phyloP scores from a whole-genome alignment of 2,113 vertebrate species.

The Zonotrichia leucophrys region DNA sequence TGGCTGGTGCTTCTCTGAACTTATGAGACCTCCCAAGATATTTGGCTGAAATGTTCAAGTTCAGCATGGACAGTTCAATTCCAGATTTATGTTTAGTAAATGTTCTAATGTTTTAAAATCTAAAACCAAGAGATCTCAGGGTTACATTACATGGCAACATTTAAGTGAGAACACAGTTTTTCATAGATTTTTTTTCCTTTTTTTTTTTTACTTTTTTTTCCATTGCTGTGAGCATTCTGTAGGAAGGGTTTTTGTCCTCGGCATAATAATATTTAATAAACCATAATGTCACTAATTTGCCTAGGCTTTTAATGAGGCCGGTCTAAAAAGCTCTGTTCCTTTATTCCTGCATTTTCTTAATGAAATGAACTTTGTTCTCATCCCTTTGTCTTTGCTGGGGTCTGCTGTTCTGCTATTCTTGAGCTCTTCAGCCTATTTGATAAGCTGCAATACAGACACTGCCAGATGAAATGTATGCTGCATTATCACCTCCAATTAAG shows the following conservation, averaged over 20 bases:
- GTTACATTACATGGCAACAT: not conserved
- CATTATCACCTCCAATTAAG: slow-evolving; percentile 14
- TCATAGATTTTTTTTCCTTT: not conserved
- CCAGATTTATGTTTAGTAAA: not conserved
- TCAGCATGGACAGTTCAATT: not conserved
- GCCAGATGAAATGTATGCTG: not conserved
- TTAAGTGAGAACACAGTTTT: not conserved
- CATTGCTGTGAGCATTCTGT: not conserved
- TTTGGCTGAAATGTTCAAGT: not conserved
- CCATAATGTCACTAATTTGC: slow-evolving; percentile 25
- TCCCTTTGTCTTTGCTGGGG: not conserved
- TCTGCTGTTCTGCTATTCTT: not conserved
- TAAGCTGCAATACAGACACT: not conserved
- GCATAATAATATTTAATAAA: slow-evolving; percentile 26
- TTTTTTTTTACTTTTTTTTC: not conserved
- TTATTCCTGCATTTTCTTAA: not conserved
- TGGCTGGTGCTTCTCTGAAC: not conserved
- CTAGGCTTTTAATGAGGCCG: not conserved
- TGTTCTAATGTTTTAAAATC: not conserved
- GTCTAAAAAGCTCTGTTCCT: not conserved
- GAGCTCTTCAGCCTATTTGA: not conserved
- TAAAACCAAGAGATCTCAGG: not conserved
- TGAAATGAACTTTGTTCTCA: slow-evolving; percentile 1
- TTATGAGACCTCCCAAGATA: not conserved
- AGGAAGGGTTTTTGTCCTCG: not conserved